phyloP scores from a whole-genome alignment of 2,113 vertebrate genomes.

The Murina feae region DNA sequence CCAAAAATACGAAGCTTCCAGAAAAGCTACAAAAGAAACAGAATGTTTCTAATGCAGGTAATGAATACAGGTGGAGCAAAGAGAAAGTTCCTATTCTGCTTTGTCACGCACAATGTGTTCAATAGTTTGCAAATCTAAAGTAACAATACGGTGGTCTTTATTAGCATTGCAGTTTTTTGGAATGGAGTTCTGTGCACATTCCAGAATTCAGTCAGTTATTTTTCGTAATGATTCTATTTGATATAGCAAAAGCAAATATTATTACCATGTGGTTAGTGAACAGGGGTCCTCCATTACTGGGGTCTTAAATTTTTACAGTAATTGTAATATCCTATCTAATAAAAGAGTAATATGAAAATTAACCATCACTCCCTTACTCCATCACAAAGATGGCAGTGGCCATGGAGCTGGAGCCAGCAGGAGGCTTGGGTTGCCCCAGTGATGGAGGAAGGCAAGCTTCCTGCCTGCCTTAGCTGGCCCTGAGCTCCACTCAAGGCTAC shows the following conservation, averaged over 20 bases:
- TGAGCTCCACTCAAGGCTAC: too few species aligned
- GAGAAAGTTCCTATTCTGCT: background rate
- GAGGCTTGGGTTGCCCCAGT: too few species aligned
- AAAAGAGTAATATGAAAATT: too few species aligned
- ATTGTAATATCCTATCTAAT: background rate
- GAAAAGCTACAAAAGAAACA: conserved; percentile 82
- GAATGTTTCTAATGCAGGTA: conserved; percentile 81
- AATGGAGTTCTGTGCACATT: background rate
- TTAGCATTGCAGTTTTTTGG: background rate
- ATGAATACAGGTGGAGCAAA: conserved; percentile 4
- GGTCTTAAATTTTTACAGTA: background rate
- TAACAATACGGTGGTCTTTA: background rate
- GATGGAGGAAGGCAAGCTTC: too few species aligned
- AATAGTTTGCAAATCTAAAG: background rate
- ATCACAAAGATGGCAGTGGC: too few species aligned
- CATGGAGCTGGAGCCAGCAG: too few species aligned
- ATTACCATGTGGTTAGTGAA: background rate
- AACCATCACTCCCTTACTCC: too few species aligned
- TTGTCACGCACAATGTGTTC: background rate
- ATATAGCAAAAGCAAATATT: background rate
- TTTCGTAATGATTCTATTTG: background rate
- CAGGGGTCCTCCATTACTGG: too few species aligned
- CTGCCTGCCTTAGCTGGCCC: too few species aligned
- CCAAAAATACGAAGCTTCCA: conserved; percentile 85
- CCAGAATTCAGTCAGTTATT: background rate